Evolutionary conservation across 2,888 invertebrate genomes (phyloP), one percentile per base, ranked within the genome.

Genomic region (Cistogaster globosa): DNA sequence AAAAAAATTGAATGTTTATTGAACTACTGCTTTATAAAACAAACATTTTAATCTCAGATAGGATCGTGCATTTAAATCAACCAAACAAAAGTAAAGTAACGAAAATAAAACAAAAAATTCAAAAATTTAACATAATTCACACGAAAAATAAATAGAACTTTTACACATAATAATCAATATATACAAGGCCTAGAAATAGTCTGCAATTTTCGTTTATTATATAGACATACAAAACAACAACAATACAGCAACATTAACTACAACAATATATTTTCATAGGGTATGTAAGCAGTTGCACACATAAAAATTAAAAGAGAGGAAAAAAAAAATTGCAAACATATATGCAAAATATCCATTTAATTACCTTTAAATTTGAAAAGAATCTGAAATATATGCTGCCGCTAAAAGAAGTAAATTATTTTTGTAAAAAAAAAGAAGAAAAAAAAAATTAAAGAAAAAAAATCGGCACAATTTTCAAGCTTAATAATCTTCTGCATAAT

Each of bases 261-360:
- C 20, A 75, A 42, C 36, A 62, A 51, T 11, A 68, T 48, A 5
- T 14, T 42, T 57, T 71, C 48, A 7, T 3, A 72, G 68, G 58
- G 48, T 67, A 77, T 77, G 38, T 45, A 69, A 71, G 38, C 53
- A 45, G 42, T 14, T 38, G 48, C 42, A 12, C 42, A 42, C 2
- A 42, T 42, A 11, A 9, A 38, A 38, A 38, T 42, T 42, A 42
- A 60, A 48, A 53, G 53, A 18, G 20, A 11, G n/a, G 26, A 26
- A 26, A 68, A 14, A 38, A 69, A 38, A 55, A 7, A 36, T 18
- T 32, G 53, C 14, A 55, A 38, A 74, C 72, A 51, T 72, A 76
- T 78, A 86, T 83, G 86, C 81, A 81, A 83, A 86, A 77, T 75
- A 86, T 86, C 81, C 84, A 79, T 72, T 83, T 85, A 85, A 85